phyloP scores from a whole-genome alignment of 2,113 vertebrate species.

The Chaetorhynchus papuensis region DNA sequence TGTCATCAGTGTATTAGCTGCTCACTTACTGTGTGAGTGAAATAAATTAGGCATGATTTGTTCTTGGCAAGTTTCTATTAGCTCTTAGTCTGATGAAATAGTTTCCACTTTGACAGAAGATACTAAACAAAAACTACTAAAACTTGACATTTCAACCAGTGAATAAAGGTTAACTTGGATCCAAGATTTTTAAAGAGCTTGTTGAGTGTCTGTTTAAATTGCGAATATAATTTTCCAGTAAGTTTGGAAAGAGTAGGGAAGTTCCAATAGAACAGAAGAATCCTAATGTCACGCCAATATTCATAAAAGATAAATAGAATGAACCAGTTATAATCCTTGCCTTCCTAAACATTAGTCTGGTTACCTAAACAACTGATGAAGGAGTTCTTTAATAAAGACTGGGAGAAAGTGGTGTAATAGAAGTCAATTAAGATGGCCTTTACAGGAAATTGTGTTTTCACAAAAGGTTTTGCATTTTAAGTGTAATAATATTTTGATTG shows the following conservation, averaged over 20 bases:
- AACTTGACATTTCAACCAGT: slow-evolving; percentile 43
- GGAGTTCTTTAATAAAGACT: not conserved
- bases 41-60: not conserved
- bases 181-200: not conserved
- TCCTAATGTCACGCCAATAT: not conserved
- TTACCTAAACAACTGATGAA: not conserved
- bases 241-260: not conserved
- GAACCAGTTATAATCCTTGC: not conserved
- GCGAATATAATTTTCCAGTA: not conserved
- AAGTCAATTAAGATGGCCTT: not conserved
- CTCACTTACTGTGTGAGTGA: not conserved
- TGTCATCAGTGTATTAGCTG: not conserved
- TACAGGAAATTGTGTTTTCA: not conserved
- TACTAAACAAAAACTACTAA: slow-evolving; percentile 26
- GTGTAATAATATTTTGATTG: not conserved
- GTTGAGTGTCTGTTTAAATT: not conserved
- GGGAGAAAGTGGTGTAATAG: not conserved
- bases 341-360: not conserved
- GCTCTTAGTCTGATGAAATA: slow-evolving; percentile 9
- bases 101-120: slow-evolving; percentile 28
- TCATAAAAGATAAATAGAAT: not conserved
- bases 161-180: slow-evolving; percentile 17
- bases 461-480: not conserved
- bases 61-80: not conserved
- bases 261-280: not conserved